Conservation (phyloP, 2,888 invertebrate genomes). For the Cecidostiba fungosa region DNA sequence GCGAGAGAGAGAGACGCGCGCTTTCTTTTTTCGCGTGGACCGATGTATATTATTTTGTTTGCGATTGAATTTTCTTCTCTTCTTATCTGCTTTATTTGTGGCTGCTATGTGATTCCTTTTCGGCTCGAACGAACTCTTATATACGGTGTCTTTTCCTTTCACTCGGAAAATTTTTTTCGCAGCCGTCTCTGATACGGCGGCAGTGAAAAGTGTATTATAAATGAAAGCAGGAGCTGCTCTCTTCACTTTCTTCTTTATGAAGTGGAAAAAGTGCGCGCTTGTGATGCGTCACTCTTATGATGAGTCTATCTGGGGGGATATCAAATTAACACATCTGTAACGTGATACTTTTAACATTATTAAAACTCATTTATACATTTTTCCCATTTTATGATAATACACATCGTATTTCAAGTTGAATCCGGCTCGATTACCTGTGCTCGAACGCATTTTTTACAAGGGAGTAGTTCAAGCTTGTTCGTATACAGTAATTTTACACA, state of each 20-base stretch:
- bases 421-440: no score
- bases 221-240: conserved; percentile 8
- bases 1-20: not conserved
- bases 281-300: not conserved
- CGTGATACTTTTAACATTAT: no score
- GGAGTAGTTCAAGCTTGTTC: not conserved
- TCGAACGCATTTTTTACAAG: no score
- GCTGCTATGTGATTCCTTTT: not conserved
- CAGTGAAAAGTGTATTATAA: not conserved
- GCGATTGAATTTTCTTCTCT: not conserved
- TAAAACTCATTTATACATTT: no score
- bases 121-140: not conserved
- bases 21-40: not conserved
- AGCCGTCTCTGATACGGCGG: not conserved
- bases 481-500: not conserved
- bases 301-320: no score
- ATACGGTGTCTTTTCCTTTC: not conserved
- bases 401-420: no score
- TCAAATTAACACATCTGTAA: no score
- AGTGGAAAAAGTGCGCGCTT: not conserved
- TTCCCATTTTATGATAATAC: no score
- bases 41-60: conserved; percentile 33
- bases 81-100: not conserved
- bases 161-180: conserved; percentile 20
- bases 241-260: not conserved